These are phyloP conservation scores for Paradoxurus hermaphroditus DNA, from an alignment of 2,113 vertebrate genomes.

Conservation along the genomic window DNA sequence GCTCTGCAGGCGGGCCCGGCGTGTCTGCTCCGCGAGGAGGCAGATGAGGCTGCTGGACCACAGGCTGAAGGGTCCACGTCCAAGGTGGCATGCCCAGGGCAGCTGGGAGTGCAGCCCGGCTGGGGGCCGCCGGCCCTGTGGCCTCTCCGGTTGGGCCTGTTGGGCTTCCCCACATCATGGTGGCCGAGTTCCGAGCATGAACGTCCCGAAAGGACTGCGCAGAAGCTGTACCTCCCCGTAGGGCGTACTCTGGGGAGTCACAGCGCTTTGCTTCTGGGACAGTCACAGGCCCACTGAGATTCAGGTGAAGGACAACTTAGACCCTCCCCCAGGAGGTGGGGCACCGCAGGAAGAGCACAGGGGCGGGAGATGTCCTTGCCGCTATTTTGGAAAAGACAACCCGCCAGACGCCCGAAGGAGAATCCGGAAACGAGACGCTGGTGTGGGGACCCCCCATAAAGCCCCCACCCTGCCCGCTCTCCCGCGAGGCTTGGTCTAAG, in stretches of 20 bases:
- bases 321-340: fast-evolving
- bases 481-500: neutral
- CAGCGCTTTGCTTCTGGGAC: fast-evolving
- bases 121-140: neutral
- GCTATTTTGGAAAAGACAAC: neutral
- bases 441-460: fast-evolving
- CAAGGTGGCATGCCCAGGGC: fast-evolving
- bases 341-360: fast-evolving
- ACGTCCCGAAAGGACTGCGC: neutral
- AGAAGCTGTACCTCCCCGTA: neutral
- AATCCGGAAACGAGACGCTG: neutral
- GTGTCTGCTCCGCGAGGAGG: fast-evolving
- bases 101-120: neutral
- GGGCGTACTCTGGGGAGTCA: neutral
- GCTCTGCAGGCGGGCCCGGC: neutral
- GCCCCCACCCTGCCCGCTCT: neutral
- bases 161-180: neutral
- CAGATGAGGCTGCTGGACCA: fast-evolving
- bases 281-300: neutral
- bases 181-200: neutral
- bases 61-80: neutral
- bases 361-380: neutral
- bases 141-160: neutral
- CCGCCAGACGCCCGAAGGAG: neutral
- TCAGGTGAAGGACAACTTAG: fast-evolving